Percentiles rank a stretch among this genome's conserved stretches.
Evolutionary conservation across 1,140 invertebrate genomes (phyloP).

Genomic region (Drosophila parvula): DNA sequence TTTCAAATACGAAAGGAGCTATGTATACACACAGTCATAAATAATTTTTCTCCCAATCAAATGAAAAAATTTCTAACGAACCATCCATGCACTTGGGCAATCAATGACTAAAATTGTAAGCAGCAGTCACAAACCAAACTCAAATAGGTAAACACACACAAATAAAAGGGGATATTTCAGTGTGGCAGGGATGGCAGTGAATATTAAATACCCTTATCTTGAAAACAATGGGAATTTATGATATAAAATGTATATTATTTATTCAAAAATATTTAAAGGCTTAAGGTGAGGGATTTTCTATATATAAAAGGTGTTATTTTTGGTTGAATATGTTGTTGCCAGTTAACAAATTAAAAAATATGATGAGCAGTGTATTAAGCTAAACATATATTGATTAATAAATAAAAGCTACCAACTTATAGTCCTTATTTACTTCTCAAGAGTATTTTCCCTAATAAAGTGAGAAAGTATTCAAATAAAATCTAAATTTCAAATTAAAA

Average conservation of each 20-base stretch:
- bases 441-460: no score
- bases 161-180: slow-evolving; percentile 9
- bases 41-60: slow-evolving; percentile 79
- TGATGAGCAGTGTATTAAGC: no score
- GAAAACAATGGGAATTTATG: neutral
- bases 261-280: neutral
- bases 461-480: no score
- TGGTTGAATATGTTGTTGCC: neutral
- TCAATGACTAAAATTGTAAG: slow-evolving; percentile 77
- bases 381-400: no score
- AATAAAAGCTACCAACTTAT: neutral
- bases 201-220: slow-evolving; percentile 27
- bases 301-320: no score
- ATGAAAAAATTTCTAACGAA: slow-evolving; percentile 76
- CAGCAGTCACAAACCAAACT: slow-evolving; percentile 49
- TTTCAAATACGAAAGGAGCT: slow-evolving; percentile 58
- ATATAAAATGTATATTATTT: neutral
- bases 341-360: neutral
- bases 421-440: no score
- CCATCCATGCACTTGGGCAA: slow-evolving; percentile 66
- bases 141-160: slow-evolving; percentile 50
- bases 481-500: no score
- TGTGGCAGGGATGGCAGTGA: neutral
- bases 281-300: no score
- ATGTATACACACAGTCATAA: slow-evolving; percentile 63